These are phyloP conservation scores for Periophthalmus magnuspinnatus DNA, from an alignment of 2,797 vertebrate species.

Conservation along the genomic window DNA sequence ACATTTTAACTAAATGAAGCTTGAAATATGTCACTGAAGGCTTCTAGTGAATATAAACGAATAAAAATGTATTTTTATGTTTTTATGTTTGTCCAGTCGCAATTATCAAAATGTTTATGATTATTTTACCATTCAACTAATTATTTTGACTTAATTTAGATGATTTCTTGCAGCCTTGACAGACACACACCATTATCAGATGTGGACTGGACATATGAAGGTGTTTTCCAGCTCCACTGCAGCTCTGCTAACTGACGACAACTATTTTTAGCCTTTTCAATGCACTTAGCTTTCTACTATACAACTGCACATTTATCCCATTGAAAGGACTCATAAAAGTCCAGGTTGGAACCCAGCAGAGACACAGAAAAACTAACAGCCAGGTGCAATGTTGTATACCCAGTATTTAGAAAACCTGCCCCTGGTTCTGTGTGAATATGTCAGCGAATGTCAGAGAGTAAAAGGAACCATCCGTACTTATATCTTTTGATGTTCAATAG, in stretches of 20 bases:
- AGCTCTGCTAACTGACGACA: conserved; percentile 55
- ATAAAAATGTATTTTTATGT: no score
- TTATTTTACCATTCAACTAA: no score
- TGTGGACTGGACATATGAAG: conserved; percentile 27
- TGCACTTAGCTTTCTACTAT: conserved; percentile 64
- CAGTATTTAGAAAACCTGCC: conserved; percentile 56
- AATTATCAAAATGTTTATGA: no score
- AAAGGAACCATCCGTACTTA: conserved; percentile 56
- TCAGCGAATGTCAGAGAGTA: conserved; percentile 50
- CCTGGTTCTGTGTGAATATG: conserved; percentile 37
- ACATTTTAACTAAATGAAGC: no score
- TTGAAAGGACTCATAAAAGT: conserved; percentile 68
- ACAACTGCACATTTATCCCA: conserved; percentile 59
- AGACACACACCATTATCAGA: neutral
- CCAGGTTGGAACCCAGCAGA: conserved; percentile 49
- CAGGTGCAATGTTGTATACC: conserved; percentile 41
- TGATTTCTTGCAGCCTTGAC: neutral
- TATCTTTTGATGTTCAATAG: conserved; percentile 61
- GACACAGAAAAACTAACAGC: conserved; percentile 45
- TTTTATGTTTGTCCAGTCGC: no score
- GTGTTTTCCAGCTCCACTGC: conserved; percentile 48
- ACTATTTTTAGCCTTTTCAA: conserved; percentile 74
- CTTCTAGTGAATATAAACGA: no score
- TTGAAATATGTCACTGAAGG: no score
- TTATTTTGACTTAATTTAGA: no score